These are phyloP conservation scores for Heterocephalus glaber DNA, from an alignment of 2,113 vertebrate species.

Conservation along the genomic window DNA sequence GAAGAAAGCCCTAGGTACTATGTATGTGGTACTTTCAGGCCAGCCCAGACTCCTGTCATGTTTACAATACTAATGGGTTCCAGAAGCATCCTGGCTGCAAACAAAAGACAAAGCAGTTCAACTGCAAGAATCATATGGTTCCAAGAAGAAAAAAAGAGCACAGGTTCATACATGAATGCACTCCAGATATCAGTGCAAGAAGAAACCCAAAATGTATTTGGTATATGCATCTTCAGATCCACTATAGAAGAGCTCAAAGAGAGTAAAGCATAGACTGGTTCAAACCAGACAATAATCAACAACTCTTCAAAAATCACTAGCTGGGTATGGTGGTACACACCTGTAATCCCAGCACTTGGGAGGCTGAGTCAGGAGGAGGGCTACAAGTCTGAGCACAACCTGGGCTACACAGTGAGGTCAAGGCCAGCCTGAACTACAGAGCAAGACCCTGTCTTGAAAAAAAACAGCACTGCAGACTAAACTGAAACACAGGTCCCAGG, in stretches of 20 bases:
- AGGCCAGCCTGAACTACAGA: background rate
- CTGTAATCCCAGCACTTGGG: background rate
- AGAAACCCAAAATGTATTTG: background rate
- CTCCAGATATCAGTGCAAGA: fast-evolving
- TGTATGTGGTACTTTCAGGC: background rate
- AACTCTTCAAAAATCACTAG: background rate
- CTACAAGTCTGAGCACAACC: background rate
- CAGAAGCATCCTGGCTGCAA: constrained; percentile 2
- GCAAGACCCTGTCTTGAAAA: background rate
- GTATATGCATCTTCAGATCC: background rate
- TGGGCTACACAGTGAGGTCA: background rate
- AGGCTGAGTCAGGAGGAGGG: background rate
- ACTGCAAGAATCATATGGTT: background rate
- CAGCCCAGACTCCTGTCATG: background rate
- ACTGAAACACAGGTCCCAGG: background rate
- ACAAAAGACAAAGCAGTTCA: background rate
- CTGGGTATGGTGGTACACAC: background rate
- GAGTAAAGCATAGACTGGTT: background rate
- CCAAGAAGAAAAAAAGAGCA: background rate
- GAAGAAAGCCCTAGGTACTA: background rate
- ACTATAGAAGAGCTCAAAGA: background rate
- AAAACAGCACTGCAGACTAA: background rate
- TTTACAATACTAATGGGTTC: background rate
- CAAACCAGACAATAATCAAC: background rate
- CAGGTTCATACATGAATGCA: background rate